A percentile compares a stretch with the other conserved stretches of the same genome.
phyloP scores from a whole-genome alignment of 2,888 invertebrate genomes.

The Volucella inflata region DNA sequence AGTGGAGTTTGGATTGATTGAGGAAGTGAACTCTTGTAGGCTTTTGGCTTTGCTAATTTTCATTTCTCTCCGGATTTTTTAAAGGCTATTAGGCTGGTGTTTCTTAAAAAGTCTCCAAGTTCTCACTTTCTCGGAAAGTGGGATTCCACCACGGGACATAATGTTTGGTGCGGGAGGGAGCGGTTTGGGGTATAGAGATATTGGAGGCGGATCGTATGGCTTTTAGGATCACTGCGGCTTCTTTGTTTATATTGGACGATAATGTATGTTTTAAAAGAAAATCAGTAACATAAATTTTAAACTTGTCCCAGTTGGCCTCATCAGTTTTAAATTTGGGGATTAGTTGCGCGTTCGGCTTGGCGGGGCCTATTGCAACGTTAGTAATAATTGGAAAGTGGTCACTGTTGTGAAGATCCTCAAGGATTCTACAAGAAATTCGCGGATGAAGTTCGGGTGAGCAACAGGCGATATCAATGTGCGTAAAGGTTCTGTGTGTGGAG shows the following conservation, averaged over 20 bases:
- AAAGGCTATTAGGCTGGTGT: not conserved
- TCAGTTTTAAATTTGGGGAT: constrained; percentile 31
- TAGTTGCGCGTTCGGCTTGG: no score
- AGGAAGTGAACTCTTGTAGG: no score
- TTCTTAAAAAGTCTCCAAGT: no score
- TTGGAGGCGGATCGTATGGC: no score
- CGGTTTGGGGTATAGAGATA: constrained; percentile 15
- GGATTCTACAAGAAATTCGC: no score
- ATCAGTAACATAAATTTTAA: not conserved
- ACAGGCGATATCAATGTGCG: constrained; percentile 35
- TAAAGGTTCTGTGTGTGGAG: no score
- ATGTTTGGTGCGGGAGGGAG: no score
- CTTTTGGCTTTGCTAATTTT: constrained; percentile 14
- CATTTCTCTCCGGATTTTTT: not conserved
- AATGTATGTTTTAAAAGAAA: not conserved
- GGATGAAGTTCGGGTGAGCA: constrained; percentile 35
- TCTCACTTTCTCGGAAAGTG: no score
- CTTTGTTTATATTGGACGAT: no score
- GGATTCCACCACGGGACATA: no score
- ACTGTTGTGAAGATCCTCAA: constrained; percentile 32
- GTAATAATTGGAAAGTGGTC: constrained; percentile 30
- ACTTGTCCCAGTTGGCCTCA: not conserved
- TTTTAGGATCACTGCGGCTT: no score
- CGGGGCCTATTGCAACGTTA: not conserved
- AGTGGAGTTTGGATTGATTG: no score